A percentile compares a stretch with the other conserved stretches of the same genome.
Evolutionary conservation across 2,113 vertebrate species (phyloP).

Genomic region (Piaya cayana): DNA sequence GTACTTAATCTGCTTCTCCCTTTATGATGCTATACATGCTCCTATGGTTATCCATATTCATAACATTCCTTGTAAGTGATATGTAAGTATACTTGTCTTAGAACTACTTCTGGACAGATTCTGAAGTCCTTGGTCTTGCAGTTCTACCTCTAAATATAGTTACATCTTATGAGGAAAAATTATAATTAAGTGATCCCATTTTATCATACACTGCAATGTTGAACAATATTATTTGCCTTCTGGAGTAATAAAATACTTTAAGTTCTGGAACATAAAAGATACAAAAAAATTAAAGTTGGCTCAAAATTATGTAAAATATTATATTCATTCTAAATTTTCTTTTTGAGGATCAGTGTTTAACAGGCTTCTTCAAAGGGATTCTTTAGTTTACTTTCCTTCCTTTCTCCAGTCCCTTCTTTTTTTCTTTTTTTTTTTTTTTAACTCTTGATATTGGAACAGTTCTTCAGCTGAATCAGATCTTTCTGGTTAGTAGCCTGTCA

Average conservation of each 20-base stretch:
- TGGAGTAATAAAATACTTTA: not conserved
- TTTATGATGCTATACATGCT: not conserved
- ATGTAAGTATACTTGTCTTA: not conserved
- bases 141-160: not conserved
- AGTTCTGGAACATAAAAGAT: not conserved
- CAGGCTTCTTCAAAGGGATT: not conserved
- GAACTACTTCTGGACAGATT: not conserved
- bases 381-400: not conserved
- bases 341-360: not conserved
- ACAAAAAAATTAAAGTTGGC: not conserved
- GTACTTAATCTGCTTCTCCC: not conserved
- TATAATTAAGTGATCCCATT: not conserved
- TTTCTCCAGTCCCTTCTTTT: not conserved
- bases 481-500: not conserved
- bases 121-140: not conserved
- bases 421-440: not conserved
- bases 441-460: not conserved
- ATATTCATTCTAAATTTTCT: not conserved
- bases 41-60: slow-evolving; percentile 31
- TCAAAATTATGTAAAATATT: not conserved
- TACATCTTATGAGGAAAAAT: not conserved
- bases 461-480: not conserved
- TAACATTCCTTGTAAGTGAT: not conserved
- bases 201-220: not conserved
- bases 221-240: not conserved